These are phyloP conservation scores for Typhlomys cinereus DNA, from an alignment of 2,113 vertebrate genomes.

Conservation along the genomic window DNA sequence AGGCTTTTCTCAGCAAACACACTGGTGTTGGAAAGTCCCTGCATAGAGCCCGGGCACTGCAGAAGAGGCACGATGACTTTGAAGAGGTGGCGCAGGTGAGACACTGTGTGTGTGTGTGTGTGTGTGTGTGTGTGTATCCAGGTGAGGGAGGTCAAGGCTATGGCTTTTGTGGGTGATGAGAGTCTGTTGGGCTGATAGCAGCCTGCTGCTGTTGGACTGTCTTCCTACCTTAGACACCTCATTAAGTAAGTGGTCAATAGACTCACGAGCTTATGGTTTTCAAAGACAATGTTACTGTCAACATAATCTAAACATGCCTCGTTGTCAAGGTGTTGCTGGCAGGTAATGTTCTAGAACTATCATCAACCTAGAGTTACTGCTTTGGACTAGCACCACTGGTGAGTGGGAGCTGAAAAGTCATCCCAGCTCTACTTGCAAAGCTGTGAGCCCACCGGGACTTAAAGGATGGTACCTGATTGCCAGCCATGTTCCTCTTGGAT, in stretches of 20 bases:
- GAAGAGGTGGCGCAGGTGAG: constrained; percentile 98
- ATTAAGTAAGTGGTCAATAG: not conserved
- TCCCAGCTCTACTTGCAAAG: not conserved
- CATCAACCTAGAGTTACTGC: not conserved
- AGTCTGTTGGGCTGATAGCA: not conserved
- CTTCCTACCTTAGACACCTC: not conserved
- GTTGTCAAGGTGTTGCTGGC: not conserved
- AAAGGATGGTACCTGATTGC: not conserved
- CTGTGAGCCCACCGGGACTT: not conserved
- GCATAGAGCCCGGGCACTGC: constrained; percentile 94
- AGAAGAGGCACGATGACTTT: constrained; percentile 98
- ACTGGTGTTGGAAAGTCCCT: constrained; percentile 96
- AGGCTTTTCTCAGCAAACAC: constrained; percentile 98
- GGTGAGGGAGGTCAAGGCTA: not conserved
- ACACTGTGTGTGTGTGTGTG: not conserved
- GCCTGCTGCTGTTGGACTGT: not conserved
- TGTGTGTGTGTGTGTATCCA: no score
- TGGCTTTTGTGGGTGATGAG: not conserved
- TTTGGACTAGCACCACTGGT: not conserved
- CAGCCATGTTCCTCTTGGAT: no score
- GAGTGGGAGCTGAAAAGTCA: not conserved
- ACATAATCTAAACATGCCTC: not conserved
- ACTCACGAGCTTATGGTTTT: not conserved
- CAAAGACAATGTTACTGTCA: constrained; percentile 26
- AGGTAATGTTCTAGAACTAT: not conserved